A percentile compares a stretch with the other conserved stretches of the same genome.
phyloP scores from a whole-genome alignment of 2,797 vertebrate species.

The Acipenser oxyrinchus region DNA sequence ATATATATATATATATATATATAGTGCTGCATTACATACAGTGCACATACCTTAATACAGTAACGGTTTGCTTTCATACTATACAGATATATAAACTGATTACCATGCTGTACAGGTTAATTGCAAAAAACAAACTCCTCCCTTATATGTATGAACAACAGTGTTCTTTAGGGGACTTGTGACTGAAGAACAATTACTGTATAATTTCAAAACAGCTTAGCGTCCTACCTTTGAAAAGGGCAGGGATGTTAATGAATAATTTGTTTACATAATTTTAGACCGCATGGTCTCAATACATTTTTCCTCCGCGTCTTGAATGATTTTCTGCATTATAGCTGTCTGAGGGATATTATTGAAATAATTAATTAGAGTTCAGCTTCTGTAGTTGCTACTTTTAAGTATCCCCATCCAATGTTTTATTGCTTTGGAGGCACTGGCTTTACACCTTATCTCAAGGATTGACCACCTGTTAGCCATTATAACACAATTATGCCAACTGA shows the following conservation, averaged over 20 bases:
- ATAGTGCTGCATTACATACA: too few relatives aligned
- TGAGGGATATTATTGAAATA: constrained; percentile 53
- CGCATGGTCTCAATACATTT: constrained; percentile 56
- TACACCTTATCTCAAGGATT: constrained; percentile 20
- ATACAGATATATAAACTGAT: neutral
- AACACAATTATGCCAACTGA: constrained; percentile 15
- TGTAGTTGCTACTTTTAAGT: constrained; percentile 46
- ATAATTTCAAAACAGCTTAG: constrained; percentile 30
- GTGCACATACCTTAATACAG: constrained; percentile 15
- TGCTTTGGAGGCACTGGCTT: constrained; percentile 30
- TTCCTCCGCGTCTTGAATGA: constrained; percentile 47
- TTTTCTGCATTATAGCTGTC: constrained; percentile 52
- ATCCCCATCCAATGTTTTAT: constrained; percentile 34
- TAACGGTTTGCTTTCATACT: constrained; percentile 14
- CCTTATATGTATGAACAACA: constrained; percentile 24
- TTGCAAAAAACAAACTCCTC: constrained; percentile 26
- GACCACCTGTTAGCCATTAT: constrained; percentile 37
- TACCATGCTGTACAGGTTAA: constrained; percentile 13
- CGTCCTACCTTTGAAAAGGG: constrained; percentile 49
- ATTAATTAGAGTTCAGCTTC: constrained; percentile 61
- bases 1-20: too few relatives aligned
- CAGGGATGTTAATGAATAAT: constrained; percentile 64
- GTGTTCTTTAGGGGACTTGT: constrained; percentile 36
- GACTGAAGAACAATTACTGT: constrained; percentile 20
- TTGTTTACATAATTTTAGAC: constrained; percentile 57